Evolutionary conservation across 2,797 vertebrate species (phyloP).

Genomic region (Psittacula echo): DNA sequence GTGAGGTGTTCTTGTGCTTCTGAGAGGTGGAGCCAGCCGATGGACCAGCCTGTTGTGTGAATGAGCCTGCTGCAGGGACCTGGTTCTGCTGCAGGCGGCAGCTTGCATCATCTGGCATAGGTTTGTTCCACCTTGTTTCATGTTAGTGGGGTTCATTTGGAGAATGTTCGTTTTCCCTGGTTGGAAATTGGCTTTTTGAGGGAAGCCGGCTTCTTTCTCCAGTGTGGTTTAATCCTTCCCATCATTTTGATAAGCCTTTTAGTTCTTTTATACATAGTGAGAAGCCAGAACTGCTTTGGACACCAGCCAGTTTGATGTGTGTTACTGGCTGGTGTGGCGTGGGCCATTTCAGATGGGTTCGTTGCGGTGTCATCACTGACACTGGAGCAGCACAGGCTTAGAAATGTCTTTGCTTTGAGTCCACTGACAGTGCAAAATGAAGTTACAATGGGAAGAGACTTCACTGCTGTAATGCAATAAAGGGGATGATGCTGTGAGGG

Average conservation of each 20-base stretch:
- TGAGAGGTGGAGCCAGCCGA: background rate
- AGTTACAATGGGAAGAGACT: background rate
- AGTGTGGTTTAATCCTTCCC: background rate
- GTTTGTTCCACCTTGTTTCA: background rate
- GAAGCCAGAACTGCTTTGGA: background rate
- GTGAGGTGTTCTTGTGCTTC: background rate
- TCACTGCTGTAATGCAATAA: background rate
- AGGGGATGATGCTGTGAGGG: background rate
- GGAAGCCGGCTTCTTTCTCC: background rate
- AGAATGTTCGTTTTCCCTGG: conserved; percentile 19
- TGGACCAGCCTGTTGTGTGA: background rate
- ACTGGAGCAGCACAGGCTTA: background rate
- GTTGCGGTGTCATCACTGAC: background rate
- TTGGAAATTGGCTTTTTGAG: background rate
- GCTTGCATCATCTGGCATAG: background rate
- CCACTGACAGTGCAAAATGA: background rate
- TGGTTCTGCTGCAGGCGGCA: background rate
- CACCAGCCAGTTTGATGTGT: background rate
- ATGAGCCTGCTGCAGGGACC: background rate
- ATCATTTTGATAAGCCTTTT: background rate
- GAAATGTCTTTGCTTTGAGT: background rate
- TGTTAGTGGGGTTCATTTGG: background rate
- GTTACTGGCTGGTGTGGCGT: background rate
- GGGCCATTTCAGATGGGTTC: background rate
- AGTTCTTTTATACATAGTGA: background rate